Base-by-base conservation (phyloP, 23 tunicate species). In the Trididemnum miniatum region DNA sequence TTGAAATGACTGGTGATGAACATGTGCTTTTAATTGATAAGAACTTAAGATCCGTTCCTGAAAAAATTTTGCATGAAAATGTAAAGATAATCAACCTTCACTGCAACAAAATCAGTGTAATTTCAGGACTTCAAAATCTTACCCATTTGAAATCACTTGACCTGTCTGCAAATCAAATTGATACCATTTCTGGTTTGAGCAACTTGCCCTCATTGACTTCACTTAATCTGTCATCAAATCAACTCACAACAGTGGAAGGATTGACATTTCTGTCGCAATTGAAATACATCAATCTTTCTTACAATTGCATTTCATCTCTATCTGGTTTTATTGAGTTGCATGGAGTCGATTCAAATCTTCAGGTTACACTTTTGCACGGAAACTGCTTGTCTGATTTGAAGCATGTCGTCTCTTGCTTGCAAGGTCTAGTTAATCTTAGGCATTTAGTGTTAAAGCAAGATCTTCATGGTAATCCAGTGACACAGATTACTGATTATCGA, bases 321-420 rank as follows among this genome's bases (percentile, higher is more conserved):
- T 20, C 52, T 28, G 82, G 82, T 34, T 77, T 77, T 52, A 2
- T 52, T 29, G 82, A 77, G 2, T 51, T 77, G 3, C 82, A 77
- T 26, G 82, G 82, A 4, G 4, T 37, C 4, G 20, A 52, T 31
- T 77, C 82, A 2, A 24, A 30, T 2, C 82, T 88, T 38, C 34
- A 83, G 77, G 50, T 77, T 20, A 66, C 83, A 35, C 77, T 85
- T 2, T 79, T 88, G 20, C 87, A 88, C 64, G 87, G 80, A 62
- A 88, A 88, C 39, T 25, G 52, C 15, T 54, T 88, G 20, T 7
- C 32, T 60, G 4, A 35, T 67, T 28, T 76, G 12, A 23, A 65
- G 0, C 82, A 77, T 37, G 78, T 88, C 9, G 31, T 76, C 2
- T 20, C 72, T 23, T 66, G 79, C 65, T 51, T 88, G 57, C 63